Base-by-base conservation (phyloP, 2,888 invertebrate genomes). In the Mesochorus sp. region DNA sequence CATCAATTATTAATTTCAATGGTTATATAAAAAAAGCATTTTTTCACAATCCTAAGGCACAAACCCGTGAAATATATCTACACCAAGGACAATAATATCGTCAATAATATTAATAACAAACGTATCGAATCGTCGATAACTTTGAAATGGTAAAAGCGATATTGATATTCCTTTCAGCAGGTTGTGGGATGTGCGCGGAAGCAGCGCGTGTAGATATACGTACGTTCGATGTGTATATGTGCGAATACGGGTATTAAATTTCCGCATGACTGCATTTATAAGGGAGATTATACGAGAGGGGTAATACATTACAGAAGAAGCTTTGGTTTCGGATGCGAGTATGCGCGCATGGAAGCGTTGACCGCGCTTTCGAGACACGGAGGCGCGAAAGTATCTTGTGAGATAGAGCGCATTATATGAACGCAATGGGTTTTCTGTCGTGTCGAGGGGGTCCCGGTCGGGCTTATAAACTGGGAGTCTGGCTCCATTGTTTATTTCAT, bases 401-500 rank as follows among this genome's bases (percentile, higher is more conserved):
- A 37, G 37, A 64, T 53, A 57, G n/a, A n/a, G n/a, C n/a, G n/a
- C n/a, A n/a, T n/a, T n/a, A n/a, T 37, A 62, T 44, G 53, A 14
- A 44, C 42, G 59, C 59, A 34, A 44, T 8, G 47, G 55, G n/a
- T n/a, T 34, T 3, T 53, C 42, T 55, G n/a, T 31, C 42, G 28
- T 47, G 49, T 37, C 44, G 51, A 12, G 1, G n/a, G n/a, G 44
- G 26, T 28, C 49, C 57, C 51, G 55, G 28, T 76, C 64, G 67
- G 61, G 73, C 76, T 79, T 76, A 66, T 8, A 55, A 49, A 72
- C 74, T 53, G 57, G n/a, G n/a, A n/a, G n/a, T n/a, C n/a, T n/a
- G n/a, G n/a, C n/a, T n/a, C 79, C 80, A 82, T 86, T 85, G 86
- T 87, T 85, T 86, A 85, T 85, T 79, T 78, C 81, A 82, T 82